Percentiles rank a stretch among this genome's conserved stretches.
phyloP scores from a whole-genome alignment of 2,888 invertebrate genomes.

The Scrobipalpa costella region DNA sequence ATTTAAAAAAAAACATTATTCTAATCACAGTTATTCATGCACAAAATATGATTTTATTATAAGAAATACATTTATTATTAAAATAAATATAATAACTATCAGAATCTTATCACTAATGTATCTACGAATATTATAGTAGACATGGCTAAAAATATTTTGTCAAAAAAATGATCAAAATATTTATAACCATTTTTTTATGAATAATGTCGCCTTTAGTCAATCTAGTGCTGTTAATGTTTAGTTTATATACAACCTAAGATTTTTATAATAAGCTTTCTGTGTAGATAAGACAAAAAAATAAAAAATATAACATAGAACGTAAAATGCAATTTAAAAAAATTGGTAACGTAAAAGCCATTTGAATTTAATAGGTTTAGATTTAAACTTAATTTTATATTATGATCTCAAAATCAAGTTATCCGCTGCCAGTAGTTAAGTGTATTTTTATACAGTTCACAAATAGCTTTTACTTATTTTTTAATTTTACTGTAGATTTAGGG shows the following conservation, averaged over 20 bases:
- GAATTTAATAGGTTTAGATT: not conserved
- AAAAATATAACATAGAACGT: not conserved
- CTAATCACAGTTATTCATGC: conserved; percentile 38
- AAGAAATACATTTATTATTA: not conserved
- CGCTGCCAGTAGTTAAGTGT: not conserved
- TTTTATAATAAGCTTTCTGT: conserved; percentile 13
- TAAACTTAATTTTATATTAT: not conserved
- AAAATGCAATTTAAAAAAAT: not conserved
- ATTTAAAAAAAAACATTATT: conserved; percentile 29
- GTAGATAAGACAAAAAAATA: not conserved
- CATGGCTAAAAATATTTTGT: not conserved
- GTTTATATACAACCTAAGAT: not conserved
- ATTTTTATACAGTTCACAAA: not conserved
- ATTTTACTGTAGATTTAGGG: too few relatives aligned
- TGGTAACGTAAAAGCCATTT: not conserved
- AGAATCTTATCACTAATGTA: conserved; percentile 12
- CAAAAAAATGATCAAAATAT: not conserved
- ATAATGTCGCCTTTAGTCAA: conserved; percentile 12
- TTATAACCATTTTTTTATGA: not conserved
- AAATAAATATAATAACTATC: not conserved
- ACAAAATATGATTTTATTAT: conserved; percentile 31
- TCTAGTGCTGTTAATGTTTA: conserved; percentile 14
- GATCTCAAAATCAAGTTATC: not conserved
- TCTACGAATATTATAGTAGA: not conserved
- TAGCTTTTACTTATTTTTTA: not conserved